Evolutionary conservation across 2,113 vertebrate genomes (phyloP).

Genomic region (Thunnus maccoyii): DNA sequence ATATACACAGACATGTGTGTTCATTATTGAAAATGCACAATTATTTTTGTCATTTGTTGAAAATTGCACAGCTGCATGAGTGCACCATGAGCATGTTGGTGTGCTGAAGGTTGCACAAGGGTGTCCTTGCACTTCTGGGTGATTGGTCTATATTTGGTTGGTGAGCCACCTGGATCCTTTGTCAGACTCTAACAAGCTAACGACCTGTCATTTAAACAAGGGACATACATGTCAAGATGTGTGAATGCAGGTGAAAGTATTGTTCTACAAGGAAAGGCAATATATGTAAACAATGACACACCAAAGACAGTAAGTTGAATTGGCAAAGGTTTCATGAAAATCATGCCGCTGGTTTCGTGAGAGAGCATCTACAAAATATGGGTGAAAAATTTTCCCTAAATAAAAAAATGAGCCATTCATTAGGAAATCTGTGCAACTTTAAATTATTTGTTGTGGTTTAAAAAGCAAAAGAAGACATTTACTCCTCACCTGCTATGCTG

Average conservation of each 20-base stretch:
- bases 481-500: not conserved
- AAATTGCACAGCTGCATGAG: not conserved
- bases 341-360: not conserved
- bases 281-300: not conserved
- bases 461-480: not conserved
- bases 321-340: not conserved
- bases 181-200: constrained; percentile 52
- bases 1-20: constrained; percentile 8
- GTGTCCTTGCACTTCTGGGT: constrained; percentile 33
- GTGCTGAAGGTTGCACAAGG: constrained; percentile 37
- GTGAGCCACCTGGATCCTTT: constrained; percentile 34
- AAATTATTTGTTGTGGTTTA: constrained; percentile 4
- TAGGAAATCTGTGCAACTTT: not conserved
- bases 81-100: not conserved
- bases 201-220: constrained; percentile 47
- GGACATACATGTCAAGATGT: not conserved
- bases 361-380: not conserved
- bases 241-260: constrained; percentile 9
- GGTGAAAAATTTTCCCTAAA: not conserved
- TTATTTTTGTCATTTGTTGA: constrained; percentile 17
- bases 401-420: not conserved
- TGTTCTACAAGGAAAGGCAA: not conserved
- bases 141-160: constrained; percentile 63
- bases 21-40: constrained; percentile 35
- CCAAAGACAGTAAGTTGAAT: not conserved